A percentile compares a stretch with the other conserved stretches of the same genome.
phyloP scores from a whole-genome alignment of 2,888 invertebrate species.

The Elaeidobius kamerunicus region DNA sequence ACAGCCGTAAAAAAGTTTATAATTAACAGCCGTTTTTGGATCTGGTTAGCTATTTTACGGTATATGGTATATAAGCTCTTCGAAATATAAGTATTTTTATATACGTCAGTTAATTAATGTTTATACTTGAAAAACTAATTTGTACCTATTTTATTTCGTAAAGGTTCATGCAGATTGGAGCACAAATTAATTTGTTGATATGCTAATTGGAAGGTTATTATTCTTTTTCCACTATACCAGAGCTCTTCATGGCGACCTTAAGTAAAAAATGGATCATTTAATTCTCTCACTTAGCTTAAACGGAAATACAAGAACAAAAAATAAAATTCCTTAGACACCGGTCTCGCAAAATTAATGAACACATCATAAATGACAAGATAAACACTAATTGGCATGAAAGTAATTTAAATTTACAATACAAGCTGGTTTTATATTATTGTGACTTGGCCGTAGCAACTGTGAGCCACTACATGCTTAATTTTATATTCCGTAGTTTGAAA shows the following conservation, averaged over 20 bases:
- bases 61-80: no score
- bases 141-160: not conserved
- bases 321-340: slow-evolving; percentile 22
- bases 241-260: slow-evolving; percentile 3
- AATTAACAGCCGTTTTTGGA: no score
- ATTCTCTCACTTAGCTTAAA: slow-evolving; percentile 19
- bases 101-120: no score
- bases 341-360: slow-evolving; percentile 31
- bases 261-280: slow-evolving; percentile 22
- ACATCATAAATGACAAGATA: slow-evolving; percentile 33
- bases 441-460: slow-evolving; percentile 12
- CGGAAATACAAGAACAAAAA: slow-evolving; percentile 22
- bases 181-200: slow-evolving; percentile 8
- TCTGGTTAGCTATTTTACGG: no score
- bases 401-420: slow-evolving; percentile 29
- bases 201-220: slow-evolving; percentile 4
- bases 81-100: no score
- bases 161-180: not conserved
- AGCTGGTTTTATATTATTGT: slow-evolving; percentile 20
- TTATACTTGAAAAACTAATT: not conserved
- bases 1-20: no score
- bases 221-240: slow-evolving; percentile 1
- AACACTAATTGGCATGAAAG: slow-evolving; percentile 31
- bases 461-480: slow-evolving; percentile 1
- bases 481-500: no score